Conservation (phyloP, 2,888 invertebrate species). For the Pelosia muscerda region DNA sequence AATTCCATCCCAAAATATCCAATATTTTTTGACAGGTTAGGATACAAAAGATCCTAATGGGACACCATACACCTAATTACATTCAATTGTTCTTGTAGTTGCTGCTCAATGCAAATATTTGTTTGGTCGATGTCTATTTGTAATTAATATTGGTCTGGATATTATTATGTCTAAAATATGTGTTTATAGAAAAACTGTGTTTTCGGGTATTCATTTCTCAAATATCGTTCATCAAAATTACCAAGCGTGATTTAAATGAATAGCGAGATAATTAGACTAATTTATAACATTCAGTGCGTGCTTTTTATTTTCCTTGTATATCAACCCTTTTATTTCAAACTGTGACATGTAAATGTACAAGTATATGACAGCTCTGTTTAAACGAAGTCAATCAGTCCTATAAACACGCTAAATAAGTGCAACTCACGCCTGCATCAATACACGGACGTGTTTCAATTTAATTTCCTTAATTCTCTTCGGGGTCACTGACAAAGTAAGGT, state of each 20-base stretch:
- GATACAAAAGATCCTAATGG: not conserved
- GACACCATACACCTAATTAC: no score
- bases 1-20: no score
- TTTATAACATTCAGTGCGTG: not conserved
- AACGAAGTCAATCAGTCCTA: conserved; percentile 30
- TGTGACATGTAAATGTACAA: not conserved
- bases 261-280: not conserved
- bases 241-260: not conserved
- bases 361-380: conserved; percentile 30
- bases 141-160: no score
- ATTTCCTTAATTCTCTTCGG: conserved; percentile 78
- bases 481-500: conserved; percentile 77
- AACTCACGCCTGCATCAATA: conserved; percentile 71
- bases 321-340: not conserved
- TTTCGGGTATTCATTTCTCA: not conserved
- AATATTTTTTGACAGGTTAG: not conserved
- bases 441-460: conserved; percentile 78
- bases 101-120: no score
- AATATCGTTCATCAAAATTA: not conserved
- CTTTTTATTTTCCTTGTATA: not conserved
- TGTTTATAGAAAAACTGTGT: no score
- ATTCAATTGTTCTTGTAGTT: no score
- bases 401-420: conserved; percentile 40
- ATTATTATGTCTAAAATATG: no score
- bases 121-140: no score